Conservation (phyloP, 1,140 invertebrate species). For the Orussus abietinus region DNA sequence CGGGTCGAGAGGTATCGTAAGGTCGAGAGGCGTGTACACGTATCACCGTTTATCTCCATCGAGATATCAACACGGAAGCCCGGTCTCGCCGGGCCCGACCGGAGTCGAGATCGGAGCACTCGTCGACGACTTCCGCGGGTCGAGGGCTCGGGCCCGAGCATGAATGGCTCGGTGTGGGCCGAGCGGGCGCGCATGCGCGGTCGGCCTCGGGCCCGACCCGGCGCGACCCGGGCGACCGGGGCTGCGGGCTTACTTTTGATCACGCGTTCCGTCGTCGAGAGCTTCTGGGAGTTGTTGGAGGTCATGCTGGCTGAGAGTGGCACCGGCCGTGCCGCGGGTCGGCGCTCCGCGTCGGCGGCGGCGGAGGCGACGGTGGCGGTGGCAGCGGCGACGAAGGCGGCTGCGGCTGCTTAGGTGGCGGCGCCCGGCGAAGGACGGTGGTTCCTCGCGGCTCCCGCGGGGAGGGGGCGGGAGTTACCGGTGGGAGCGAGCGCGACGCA, state of each 20-base stretch:
- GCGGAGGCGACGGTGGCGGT: constrained; percentile 9
- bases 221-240: too few species aligned
- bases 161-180: too few species aligned
- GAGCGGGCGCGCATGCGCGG: too few species aligned
- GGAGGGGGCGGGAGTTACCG: constrained; percentile 9
- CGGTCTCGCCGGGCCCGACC: too few species aligned
- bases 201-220: too few species aligned
- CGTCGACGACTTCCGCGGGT: too few species aligned
- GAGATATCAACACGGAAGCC: too few species aligned
- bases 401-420: constrained; percentile 12
- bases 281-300: constrained; percentile 62
- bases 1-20: too few species aligned
- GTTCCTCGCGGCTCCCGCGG: not conserved
- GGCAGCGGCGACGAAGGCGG: constrained; percentile 12
- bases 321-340: not conserved
- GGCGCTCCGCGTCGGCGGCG: not conserved
- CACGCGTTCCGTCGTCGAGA: constrained; percentile 69
- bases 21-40: too few species aligned
- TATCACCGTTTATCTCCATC: too few species aligned
- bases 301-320: constrained; percentile 50
- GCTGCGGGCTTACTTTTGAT: constrained; percentile 67
- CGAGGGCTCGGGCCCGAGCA: too few species aligned
- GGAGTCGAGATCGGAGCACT: too few species aligned
- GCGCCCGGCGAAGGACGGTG: constrained; percentile 9
- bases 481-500: constrained; percentile 17